Evolutionary conservation across 2,797 vertebrate genomes (phyloP), one percentile per base, ranked within the genome.

Genomic region (Typhlichthys eigenmanni): DNA sequence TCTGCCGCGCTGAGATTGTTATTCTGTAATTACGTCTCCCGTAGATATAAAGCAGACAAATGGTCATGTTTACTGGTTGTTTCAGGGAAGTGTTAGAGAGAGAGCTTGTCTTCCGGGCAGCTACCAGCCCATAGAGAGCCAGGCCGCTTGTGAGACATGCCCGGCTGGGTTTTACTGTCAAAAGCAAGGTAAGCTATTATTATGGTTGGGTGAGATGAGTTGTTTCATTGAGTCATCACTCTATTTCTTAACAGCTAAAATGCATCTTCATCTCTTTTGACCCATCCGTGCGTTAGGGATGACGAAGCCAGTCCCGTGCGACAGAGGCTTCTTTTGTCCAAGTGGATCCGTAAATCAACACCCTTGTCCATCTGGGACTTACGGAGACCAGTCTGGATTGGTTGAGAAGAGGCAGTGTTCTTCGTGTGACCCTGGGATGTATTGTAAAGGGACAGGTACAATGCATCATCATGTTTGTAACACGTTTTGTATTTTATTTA

Each of bases 61-160:
- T 60, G 1, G 24, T 49, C 2, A 29, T 72, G 47, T 57, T 49
- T 52, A 67, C 72, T 68, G 55, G 29, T 68, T 59, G 47, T 80
- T 83, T 56, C 69, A 94, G 93, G 93, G 93, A 13, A 92, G 92
- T 72, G 58, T 74, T 58, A 85, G 74, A 59, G 82, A 84, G 79
- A 84, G 60, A 1, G 62, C 69, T 13, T 94, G 93, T 72, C 91
- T 88, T 0, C 92, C 92, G 8, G 95, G 96, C 5, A 91, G 90
- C 71, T 95, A 93, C 86, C 90, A 94, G 58, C 71, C 84, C 1
- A 90, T 85, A 55, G 83, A 87, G 65, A 94, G 93, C 56, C 95
- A 93, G 70, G 77, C 83, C 52, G 85, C 66, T 55, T 95, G 95
- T 58, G 90, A 92, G 61, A 48, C 66, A 2, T 94, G 93, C 32